Base-by-base conservation (phyloP, 2,797 vertebrate genomes). In the Galaxias olidus region DNA sequence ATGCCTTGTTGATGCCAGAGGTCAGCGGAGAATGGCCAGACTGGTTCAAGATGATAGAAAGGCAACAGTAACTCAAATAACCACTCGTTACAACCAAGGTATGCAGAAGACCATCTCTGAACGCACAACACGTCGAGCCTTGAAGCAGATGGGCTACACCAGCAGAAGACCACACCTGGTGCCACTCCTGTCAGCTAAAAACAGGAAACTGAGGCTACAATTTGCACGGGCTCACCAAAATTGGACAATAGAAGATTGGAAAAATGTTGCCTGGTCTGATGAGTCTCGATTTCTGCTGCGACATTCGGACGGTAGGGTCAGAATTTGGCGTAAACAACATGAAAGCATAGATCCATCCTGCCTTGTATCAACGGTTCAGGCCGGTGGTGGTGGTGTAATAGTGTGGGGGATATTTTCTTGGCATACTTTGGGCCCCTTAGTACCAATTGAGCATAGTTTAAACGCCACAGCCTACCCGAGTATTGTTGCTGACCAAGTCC, bases 1-100 rank as follows among this genome's bases (percentile, higher is more conserved):
- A 63, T 70, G 55, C 63, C 64, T 70, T 73, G 63, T 76, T 76
- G 62, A 72, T 63, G 70, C 74, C 63, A 76, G 63, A 76, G 66
- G 66, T 73, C 63, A 70, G 63, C 68, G 48, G 42, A 69, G 54
- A 72, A 66, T 53, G 54, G 18, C 19, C 54, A 48, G 63, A 59
- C 59, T 74, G 14, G 53, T 62, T 66, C 18, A 10, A 65, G 62
- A n/a, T 30, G 30, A 30, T 30, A 30, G 30, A 30, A 30, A 30
- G 30, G 30, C 6, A 30, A 30, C 30, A 30, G 30, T 30, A 30
- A 30, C 30, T 30, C 30, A 30, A 30, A 30, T 30, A 30, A 30
- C 30, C 30, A 30, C 30, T 30, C 30, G 30, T 30, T 30, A 3
- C 30, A 30, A 30, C 30, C 30, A 6, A 30, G 30, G 30, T 3